Base-by-base conservation (phyloP, 2,888 invertebrate genomes). In the Synergus umbraculus region DNA sequence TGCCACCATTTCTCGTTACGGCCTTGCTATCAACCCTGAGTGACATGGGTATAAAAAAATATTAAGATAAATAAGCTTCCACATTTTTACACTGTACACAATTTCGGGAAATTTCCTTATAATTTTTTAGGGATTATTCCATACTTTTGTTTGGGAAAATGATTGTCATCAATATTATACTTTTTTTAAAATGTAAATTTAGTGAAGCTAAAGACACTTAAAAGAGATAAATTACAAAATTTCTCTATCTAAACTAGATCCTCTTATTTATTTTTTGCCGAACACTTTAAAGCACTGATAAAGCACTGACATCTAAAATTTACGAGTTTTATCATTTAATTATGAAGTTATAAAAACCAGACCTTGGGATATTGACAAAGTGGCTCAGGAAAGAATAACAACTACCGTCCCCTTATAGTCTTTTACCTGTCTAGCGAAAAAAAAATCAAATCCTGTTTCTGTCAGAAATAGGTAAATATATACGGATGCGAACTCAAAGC, bases 391-490 rank as follows among this genome's bases (percentile, higher is more conserved):
- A 60, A 60, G 60, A 60, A 60, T 60, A 60, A 60, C 60, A 60
- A 60, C 60, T 60, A 60, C 60, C 60, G 60, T 60, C 60, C 22
- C 60, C 22, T 29, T 29, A 29, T 60, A 60, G 22, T 60, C 22
- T 60, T 60, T 60, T 60, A 60, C 60, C 60, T 60, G 60, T 10
- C 60, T 60, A 60, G 22, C 60, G 12, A 22, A 60, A 60, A 60
- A 22, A 60, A 60, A 60, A 60, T 60, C 22, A 60, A 60, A 60
- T 60, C 60, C 60, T 60, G 60, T 60, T 60, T 60, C 60, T 22
- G 60, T 60, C 22, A 60, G 60, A 60, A 60, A 60, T 60, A 60
- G 60, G 60, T 60, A 60, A 60, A 60, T 60, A 60, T 60, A 60
- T 60, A 60, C 12, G 60, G 10, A 60, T 60, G 60, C 60, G 60